A percentile compares a stretch with the other conserved stretches of the same genome.
Conservation (phyloP, 2,113 vertebrate species). For the Lamprologus speciosus region DNA sequence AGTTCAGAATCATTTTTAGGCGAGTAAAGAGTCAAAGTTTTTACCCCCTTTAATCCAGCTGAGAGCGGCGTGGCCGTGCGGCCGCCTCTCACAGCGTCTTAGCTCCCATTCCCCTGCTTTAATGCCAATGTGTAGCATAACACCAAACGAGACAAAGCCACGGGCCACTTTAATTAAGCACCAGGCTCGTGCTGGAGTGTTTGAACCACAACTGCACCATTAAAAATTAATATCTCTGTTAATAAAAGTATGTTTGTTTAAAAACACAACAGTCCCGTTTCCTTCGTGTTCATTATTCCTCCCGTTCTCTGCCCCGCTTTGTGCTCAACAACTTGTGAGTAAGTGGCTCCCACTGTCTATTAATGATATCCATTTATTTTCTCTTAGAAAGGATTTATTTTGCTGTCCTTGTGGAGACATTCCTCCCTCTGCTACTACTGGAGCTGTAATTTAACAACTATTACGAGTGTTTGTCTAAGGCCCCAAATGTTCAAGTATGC, state of each 20-base stretch:
- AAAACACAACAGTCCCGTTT: background rate
- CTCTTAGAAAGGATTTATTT: constrained; percentile 37
- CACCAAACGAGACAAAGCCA: constrained; percentile 8
- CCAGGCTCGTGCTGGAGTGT: background rate
- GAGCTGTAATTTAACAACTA: constrained; percentile 53
- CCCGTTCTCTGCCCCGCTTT: background rate
- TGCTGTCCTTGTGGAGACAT: constrained; percentile 28
- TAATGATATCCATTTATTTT: constrained; percentile 62
- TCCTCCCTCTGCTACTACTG: constrained; percentile 18
- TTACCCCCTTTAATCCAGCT: background rate
- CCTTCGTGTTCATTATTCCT: background rate
- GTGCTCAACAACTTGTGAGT: background rate
- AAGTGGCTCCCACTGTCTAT: constrained; percentile 30
- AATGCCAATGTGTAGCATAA: background rate
- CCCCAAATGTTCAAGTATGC: constrained; percentile 38
- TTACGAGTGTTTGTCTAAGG: constrained; percentile 59
- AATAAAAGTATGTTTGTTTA: constrained; percentile 48
- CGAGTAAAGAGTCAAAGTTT: background rate
- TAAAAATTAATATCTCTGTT: constrained; percentile 49
- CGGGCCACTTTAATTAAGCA: constrained; percentile 36
- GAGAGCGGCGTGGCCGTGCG: background rate
- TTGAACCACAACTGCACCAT: constrained; percentile 29
- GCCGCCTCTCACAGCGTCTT: background rate
- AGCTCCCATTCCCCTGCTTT: constrained; percentile 8
- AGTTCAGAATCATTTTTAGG: background rate